Evolutionary conservation across 2,113 vertebrate species (phyloP).

Genomic region (Poeciliopsis occidentalis): DNA sequence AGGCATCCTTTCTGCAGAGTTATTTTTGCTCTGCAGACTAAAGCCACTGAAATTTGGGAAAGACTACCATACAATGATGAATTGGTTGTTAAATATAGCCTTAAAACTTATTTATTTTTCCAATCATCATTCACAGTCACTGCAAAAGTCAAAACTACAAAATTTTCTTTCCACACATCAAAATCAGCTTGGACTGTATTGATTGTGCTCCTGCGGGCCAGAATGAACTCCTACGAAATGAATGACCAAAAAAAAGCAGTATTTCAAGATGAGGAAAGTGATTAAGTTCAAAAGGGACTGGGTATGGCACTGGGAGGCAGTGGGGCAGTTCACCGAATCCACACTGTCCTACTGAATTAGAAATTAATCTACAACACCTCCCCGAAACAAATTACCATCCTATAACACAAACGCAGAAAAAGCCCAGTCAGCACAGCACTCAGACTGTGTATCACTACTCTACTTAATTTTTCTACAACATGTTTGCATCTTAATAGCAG

Average conservation of each 20-base stretch:
- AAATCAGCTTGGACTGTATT: slow-evolving; percentile 57
- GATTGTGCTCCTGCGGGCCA: slow-evolving; percentile 58
- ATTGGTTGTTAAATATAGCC: slow-evolving; percentile 5
- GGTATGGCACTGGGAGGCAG: slow-evolving; percentile 10
- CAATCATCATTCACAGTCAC: slow-evolving; percentile 15
- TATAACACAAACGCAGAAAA: slow-evolving; percentile 14
- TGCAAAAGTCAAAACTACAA: slow-evolving; percentile 19
- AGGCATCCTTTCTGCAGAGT: too few relatives aligned
- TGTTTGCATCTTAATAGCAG: slow-evolving; percentile 11
- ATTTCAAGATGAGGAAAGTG: slow-evolving; percentile 41
- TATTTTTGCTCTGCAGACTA: not conserved
- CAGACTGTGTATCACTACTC: slow-evolving; percentile 7
- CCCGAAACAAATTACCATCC: not conserved
- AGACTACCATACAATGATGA: slow-evolving; percentile 18
- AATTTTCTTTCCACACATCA: slow-evolving; percentile 53
- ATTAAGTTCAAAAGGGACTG: slow-evolving; percentile 50
- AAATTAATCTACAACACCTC: slow-evolving; percentile 57
- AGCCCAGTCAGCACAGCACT: slow-evolving; percentile 24
- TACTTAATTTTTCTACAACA: slow-evolving; percentile 22
- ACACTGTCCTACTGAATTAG: slow-evolving; percentile 48
- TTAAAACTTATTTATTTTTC: slow-evolving; percentile 9
- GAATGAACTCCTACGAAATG: slow-evolving; percentile 59
- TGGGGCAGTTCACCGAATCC: slow-evolving; percentile 27
- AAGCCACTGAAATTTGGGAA: not conserved
- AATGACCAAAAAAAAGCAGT: slow-evolving; percentile 58